These are phyloP conservation scores for Brachyopa scutellaris DNA, from an alignment of 2,888 invertebrate species.

Conservation along the genomic window DNA sequence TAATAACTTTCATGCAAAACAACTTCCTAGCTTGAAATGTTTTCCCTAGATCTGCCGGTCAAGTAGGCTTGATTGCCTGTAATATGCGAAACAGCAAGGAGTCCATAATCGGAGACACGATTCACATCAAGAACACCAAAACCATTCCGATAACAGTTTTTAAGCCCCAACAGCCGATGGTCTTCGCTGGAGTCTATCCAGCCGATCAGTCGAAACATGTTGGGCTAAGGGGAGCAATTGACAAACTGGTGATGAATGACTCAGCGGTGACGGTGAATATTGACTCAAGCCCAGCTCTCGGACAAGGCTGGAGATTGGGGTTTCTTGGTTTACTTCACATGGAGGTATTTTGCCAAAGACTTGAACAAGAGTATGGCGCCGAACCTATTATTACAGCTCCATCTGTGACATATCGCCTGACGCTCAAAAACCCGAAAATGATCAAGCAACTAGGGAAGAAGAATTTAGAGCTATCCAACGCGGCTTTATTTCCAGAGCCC, in stretches of 20 bases:
- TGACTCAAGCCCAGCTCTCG: constrained; percentile 93
- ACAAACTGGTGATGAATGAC: constrained; percentile 96
- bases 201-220: constrained; percentile 93
- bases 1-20: constrained; percentile 49
- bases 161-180: constrained; percentile 88
- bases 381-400: constrained; percentile 93
- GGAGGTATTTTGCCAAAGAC: constrained; percentile 93
- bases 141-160: constrained; percentile 84
- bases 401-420: constrained; percentile 91
- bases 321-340: constrained; percentile 93
- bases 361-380: constrained; percentile 92
- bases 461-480: constrained; percentile 88
- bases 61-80: constrained; percentile 94
- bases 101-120: constrained; percentile 90
- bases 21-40: constrained; percentile 1
- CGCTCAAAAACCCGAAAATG: constrained; percentile 88
- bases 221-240: constrained; percentile 90
- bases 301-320: constrained; percentile 94
- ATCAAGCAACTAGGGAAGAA: constrained; percentile 86
- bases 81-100: constrained; percentile 90
- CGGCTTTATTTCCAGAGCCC: constrained; percentile 87
- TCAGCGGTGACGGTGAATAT: constrained; percentile 91
- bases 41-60: constrained; percentile 88
- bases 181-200: constrained; percentile 93
- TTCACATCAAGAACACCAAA: constrained; percentile 83